These are phyloP conservation scores for Megalonaias nervosa DNA, from an alignment of 1,140 invertebrate genomes.

Conservation along the genomic window DNA sequence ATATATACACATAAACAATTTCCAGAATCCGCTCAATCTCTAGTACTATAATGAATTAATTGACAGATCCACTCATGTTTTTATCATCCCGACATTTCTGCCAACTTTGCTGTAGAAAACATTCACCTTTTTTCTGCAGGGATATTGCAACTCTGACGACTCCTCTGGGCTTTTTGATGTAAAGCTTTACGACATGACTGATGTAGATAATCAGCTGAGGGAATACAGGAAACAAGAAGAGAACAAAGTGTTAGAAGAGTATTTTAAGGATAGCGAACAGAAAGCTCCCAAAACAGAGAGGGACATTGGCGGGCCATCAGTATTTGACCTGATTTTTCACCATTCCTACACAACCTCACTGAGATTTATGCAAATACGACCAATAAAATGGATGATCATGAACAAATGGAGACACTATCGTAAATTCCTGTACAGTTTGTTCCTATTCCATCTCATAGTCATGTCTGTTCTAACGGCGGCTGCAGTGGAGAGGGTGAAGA, in stretches of 20 bases:
- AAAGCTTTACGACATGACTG: conserved; percentile 47
- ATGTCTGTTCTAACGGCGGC: conserved; percentile 36
- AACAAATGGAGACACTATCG: conserved; percentile 41
- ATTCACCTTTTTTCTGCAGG: conserved; percentile 1
- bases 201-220: conserved; percentile 26
- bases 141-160: conserved; percentile 15
- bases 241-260: background rate
- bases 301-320: conserved; percentile 11
- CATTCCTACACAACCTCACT: conserved; percentile 26
- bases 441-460: conserved; percentile 33
- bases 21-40: too few relatives aligned
- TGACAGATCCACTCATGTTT: too few relatives aligned
- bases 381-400: conserved; percentile 34
- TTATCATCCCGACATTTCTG: too few relatives aligned
- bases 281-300: background rate
- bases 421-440: conserved; percentile 25
- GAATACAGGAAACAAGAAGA: background rate
- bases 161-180: conserved; percentile 46
- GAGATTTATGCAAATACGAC: conserved; percentile 32
- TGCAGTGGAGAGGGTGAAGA: conserved; percentile 14
- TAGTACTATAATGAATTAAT: too few relatives aligned
- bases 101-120: too few relatives aligned
- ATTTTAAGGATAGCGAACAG: background rate
- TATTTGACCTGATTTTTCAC: conserved; percentile 40
- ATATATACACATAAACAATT: too few relatives aligned